Conservation (phyloP, 2,888 invertebrate species). For the Gortyna flavago region DNA sequence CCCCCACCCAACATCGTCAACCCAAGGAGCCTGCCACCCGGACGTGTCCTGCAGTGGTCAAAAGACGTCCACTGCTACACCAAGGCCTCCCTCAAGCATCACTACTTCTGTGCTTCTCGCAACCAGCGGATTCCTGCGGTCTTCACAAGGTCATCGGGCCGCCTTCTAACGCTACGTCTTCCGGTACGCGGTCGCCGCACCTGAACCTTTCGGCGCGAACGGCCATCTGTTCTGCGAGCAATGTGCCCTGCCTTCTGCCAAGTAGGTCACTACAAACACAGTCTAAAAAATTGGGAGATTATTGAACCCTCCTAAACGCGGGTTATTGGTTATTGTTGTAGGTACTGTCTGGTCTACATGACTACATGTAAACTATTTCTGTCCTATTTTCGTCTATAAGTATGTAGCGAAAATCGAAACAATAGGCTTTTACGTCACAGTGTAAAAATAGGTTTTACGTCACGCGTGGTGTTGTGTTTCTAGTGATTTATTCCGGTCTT, state of each 20-base stretch:
- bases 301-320: neutral
- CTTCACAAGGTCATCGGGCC: neutral
- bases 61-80: neutral
- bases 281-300: neutral
- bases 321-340: conserved; percentile 7
- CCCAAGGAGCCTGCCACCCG: neutral
- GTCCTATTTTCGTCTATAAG: neutral
- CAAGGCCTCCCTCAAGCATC: neutral
- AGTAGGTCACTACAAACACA: neutral
- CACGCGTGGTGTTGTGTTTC: conserved; percentile 3
- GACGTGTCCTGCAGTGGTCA: neutral
- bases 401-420: conserved; percentile 13
- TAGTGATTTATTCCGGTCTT: no score
- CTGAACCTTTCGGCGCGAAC: neutral
- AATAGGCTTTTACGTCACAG: conserved; percentile 33
- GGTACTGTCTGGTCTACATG: neutral
- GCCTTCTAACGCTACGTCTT: neutral
- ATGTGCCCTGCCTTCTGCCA: neutral
- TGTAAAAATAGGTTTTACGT: conserved; percentile 11
- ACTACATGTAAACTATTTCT: conserved; percentile 15
- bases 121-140: neutral
- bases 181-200: neutral
- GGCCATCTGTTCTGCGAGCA: neutral
- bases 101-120: neutral
- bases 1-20: neutral